Evolutionary conservation across 2,113 vertebrate species (phyloP), one percentile per base, ranked within the genome.

Genomic region (Cyanoliseus patagonus): DNA sequence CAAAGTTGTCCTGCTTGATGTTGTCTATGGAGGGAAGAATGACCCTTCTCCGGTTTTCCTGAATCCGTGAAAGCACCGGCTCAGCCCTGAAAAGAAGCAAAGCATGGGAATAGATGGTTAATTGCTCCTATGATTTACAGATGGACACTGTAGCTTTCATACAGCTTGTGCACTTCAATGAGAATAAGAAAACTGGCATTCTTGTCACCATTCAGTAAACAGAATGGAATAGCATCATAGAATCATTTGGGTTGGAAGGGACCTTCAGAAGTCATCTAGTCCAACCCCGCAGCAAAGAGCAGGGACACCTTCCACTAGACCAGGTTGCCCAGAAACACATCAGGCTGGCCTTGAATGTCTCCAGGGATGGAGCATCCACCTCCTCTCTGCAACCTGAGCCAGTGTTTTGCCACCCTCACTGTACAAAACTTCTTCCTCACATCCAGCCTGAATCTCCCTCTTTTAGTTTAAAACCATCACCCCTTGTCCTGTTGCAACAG

Each of bases 21-120:
- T 99, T 99, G 97, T 99, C 99, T 8, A 99, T 99, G 66, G 99
- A 99, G 4, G 99, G 99, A 41, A 99, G 97, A 91, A 99, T 98
- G 75, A 99, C 99, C 63, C 99, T 98, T 86, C 95, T 99, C 84
- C 97, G 97, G 92, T 99, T 98, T 33, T 99, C 99, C 95, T 99
- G 99, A 94, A 99, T 99, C 67, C 99, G 98, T 9, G 98, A 98
- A 7, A 99, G 98, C 47, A 99, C 98, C 0, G 99, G 99, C 96
- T 99, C 99, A 0, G 99, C 99, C 99, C 99, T 99, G 95, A 72
- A 80, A 4, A 62, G 25, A 82, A 67, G 13, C 8, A 39, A 10
- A 55, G 62, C 6, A 2, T 63, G 39, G 62, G 52, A 37, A 17
- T 4, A 27, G 3, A 28, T 3, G 1, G 1, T 86, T 37, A 41